A percentile compares a stretch with the other conserved stretches of the same genome.
Evolutionary conservation across 2,888 invertebrate genomes (phyloP).

Genomic region (Eupithecia dodoneata): DNA sequence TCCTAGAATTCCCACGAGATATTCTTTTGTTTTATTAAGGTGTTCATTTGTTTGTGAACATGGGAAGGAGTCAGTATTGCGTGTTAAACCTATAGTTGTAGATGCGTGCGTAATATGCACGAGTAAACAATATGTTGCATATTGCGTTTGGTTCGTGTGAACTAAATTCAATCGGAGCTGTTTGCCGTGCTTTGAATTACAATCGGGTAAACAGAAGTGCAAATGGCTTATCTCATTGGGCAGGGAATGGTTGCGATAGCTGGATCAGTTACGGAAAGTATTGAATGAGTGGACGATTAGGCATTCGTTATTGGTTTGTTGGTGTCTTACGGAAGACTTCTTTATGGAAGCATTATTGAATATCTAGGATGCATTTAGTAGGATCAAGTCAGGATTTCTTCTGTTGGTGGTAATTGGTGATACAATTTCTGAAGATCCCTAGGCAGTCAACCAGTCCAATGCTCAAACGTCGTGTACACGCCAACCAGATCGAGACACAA

Average conservation of each 20-base stretch:
- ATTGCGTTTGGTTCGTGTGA: conserved; percentile 45
- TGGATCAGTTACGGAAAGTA: neutral
- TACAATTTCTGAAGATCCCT: neutral
- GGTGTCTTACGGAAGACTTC: neutral
- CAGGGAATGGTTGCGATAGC: conserved; percentile 5
- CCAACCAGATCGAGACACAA: too few species aligned
- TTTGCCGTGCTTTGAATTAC: conserved; percentile 42
- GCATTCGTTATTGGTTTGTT: neutral
- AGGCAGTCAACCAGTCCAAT: neutral
- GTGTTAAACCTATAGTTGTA: neutral
- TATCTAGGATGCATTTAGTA: neutral
- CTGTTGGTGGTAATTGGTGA: neutral
- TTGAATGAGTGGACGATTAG: neutral
- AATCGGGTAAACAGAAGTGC: conserved; percentile 52
- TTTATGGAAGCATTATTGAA: neutral
- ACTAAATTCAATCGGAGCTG: conserved; percentile 44
- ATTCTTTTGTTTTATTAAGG: neutral
- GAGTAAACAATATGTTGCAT: conserved; percentile 34
- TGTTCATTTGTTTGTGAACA: conserved; percentile 1
- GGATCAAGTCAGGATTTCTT: neutral
- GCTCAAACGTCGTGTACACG: too few species aligned
- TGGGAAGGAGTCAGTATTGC: neutral
- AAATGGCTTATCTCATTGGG: conserved; percentile 48
- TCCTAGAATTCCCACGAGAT: conserved; percentile 1
- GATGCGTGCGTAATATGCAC: conserved; percentile 19